Evolutionary conservation across 2,888 invertebrate species (phyloP), one percentile per base, ranked within the genome.

Genomic region (Anorthoa munda): DNA sequence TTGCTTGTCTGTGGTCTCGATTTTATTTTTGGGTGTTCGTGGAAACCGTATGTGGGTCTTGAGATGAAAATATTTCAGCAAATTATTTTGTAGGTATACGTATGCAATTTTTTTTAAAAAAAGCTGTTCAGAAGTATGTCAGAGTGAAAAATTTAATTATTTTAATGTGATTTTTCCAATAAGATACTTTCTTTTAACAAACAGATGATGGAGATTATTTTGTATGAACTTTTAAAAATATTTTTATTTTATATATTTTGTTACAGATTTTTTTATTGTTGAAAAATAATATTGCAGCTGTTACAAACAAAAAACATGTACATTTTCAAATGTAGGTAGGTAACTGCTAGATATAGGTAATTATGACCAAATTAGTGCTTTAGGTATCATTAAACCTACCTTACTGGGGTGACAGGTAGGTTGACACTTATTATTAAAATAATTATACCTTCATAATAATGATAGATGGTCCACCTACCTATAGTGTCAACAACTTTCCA

Each of bases 1-100:
- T 70, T 61, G 77, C 51, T 80, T 76, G 71, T 69, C 75, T 73
- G 59, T 70, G 77, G 72, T 75, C 72, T 79, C 58, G 69, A 75
- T 51, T 61, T 66, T 65, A 66, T 53, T 71, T 83, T 83, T 51
- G 64, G 15, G 18, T n/a, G 4, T 79, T 86, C 81, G 58, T 13
- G 63, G 77, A 77, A 84, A 72, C 67, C 72, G 45, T 13, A 4
- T 72, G 7, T 50, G 51, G 31, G 18, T 48, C 4, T 56, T 21
- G 9, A 13, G 26, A 13, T 51, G 70, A 53, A 75, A 68, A 59
- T 71, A 45, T 63, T 63, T 26, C 5, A 15, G 17, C 18, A 2
- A 17, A 46, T 31, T 0, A 4, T 17, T 23, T 0, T 18, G 21
- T 59, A 4, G 9, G 21, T 59, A 4, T 9, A 17, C 13, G 7